A percentile compares a stretch with the other conserved stretches of the same genome.
These are phyloP conservation scores for Emydocephalus ijimae DNA, from an alignment of 2,113 vertebrate genomes.

Conservation along the genomic window DNA sequence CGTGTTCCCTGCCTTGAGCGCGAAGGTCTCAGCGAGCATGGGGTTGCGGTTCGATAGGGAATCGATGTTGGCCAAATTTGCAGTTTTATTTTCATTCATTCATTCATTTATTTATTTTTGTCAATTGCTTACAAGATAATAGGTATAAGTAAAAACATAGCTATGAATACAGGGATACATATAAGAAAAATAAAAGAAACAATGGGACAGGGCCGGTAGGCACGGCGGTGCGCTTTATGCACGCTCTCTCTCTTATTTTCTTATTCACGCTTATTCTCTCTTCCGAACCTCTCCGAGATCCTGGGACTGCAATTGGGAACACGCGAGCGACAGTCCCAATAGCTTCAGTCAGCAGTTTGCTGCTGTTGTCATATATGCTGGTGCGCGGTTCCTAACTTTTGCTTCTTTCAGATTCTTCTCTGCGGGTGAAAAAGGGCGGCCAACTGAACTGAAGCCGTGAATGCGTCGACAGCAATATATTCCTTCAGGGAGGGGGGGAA, in stretches of 20 bases:
- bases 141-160: no score
- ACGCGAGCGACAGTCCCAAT: not conserved
- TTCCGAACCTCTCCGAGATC: not conserved
- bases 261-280: no score
- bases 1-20: not conserved
- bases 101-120: no score
- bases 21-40: no score
- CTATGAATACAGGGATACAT: no score
- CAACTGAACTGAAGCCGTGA: not conserved
- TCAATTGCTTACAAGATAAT: no score
- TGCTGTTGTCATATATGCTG: not conserved
- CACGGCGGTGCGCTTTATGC: no score
- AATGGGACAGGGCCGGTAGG: no score
- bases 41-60: no score
- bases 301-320: not conserved
- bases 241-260: no score
- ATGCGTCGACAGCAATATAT: not conserved
- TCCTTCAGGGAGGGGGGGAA: not conserved
- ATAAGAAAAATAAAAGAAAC: no score
- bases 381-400: not conserved
- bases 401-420: not conserved
- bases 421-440: not conserved
- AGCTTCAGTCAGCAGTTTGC: not conserved
- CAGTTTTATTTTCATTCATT: not conserved
- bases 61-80: not conserved